These are phyloP conservation scores for Glomeris maerens DNA, from an alignment of 1,140 invertebrate genomes.

Conservation along the genomic window DNA sequence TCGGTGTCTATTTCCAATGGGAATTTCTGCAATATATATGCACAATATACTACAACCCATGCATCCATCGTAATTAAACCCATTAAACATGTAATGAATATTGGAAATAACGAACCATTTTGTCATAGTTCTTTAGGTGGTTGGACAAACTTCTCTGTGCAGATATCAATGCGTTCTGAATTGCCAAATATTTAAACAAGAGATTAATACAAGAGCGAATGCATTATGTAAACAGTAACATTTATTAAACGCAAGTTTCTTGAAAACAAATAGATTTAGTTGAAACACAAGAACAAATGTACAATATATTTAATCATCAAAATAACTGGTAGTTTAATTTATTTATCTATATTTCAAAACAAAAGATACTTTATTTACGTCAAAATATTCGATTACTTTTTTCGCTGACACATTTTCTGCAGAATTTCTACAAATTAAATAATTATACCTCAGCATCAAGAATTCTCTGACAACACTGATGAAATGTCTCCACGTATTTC, in stretches of 20 bases:
- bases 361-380: too few species aligned
- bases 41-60: neutral
- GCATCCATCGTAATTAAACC: slow-evolving; percentile 1
- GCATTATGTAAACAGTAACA: too few species aligned
- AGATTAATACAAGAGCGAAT: too few species aligned
- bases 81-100: neutral
- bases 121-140: slow-evolving; percentile 32
- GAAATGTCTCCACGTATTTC: slow-evolving; percentile 30
- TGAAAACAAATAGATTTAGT: slow-evolving; percentile 9
- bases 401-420: too few species aligned
- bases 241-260: too few species aligned
- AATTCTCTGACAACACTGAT: slow-evolving; percentile 30
- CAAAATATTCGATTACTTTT: too few species aligned
- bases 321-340: too few species aligned
- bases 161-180: slow-evolving; percentile 33
- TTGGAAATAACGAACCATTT: slow-evolving; percentile 23
- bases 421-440: too few species aligned
- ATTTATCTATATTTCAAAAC: too few species aligned
- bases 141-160: slow-evolving; percentile 31
- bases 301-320: too few species aligned
- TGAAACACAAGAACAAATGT: slow-evolving; percentile 7
- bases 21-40: slow-evolving; percentile 27
- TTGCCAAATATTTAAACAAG: too few species aligned
- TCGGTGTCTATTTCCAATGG: slow-evolving; percentile 31
- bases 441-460: slow-evolving; percentile 30